phyloP scores from a whole-genome alignment of 2,113 vertebrate species.

The Poeciliopsis retropinna region DNA sequence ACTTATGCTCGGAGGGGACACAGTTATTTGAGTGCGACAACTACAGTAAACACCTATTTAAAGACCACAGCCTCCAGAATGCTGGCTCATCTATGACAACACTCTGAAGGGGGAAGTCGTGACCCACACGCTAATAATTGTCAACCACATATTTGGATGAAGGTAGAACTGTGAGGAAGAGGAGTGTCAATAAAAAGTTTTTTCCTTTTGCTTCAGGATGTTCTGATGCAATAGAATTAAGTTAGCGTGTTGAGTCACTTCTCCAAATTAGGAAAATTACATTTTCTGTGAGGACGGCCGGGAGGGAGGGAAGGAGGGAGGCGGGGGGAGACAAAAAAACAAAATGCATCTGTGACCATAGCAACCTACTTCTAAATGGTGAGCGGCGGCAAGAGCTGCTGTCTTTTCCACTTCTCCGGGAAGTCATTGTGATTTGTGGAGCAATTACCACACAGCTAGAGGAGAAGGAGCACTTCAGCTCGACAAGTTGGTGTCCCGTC shows the following conservation, averaged over 20 bases:
- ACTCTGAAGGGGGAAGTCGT: conserved; percentile 5
- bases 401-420: conserved; percentile 42
- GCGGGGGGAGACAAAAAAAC: too few species aligned
- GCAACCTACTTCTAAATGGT: conserved; percentile 58
- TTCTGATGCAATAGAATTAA: background rate
- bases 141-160: background rate
- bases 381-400: conserved; percentile 18
- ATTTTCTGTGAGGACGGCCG: conserved; percentile 37
- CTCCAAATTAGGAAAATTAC: conserved; percentile 69
- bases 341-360: conserved; percentile 63
- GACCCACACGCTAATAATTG: background rate
- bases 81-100: conserved; percentile 17
- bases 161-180: background rate
- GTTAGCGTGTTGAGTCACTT: conserved; percentile 42
- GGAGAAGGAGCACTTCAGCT: conserved; percentile 53
- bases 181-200: background rate
- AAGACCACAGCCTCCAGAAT: conserved; percentile 16
- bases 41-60: conserved; percentile 62
- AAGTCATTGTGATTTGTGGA: conserved; percentile 70
- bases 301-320: too few species aligned
- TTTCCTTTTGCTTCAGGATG: background rate
- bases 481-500: conserved; percentile 45
- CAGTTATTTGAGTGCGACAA: conserved; percentile 51
- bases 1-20: conserved; percentile 44
- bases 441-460: conserved; percentile 60